A percentile compares a stretch with the other conserved stretches of the same genome.
Evolutionary conservation across 2,113 vertebrate species (phyloP).

Genomic region (Corvus moneduloides): DNA sequence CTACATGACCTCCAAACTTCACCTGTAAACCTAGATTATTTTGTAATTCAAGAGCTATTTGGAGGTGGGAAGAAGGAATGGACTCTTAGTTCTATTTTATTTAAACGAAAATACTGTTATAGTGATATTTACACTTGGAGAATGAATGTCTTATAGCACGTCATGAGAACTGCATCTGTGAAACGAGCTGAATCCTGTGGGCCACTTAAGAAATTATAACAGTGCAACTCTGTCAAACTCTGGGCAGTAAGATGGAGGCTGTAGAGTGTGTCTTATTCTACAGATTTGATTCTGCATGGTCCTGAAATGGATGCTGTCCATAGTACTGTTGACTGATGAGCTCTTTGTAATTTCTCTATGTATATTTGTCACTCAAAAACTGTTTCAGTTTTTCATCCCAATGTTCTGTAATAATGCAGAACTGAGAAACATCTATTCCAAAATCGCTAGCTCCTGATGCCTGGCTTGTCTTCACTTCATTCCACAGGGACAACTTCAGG

Average conservation of each 20-base stretch:
- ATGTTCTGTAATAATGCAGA: background rate
- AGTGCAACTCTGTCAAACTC: background rate
- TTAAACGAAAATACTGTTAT: background rate
- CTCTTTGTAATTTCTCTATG: background rate
- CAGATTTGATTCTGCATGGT: background rate
- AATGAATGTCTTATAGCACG: background rate
- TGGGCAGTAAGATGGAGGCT: background rate
- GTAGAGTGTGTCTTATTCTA: background rate
- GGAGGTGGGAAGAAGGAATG: background rate
- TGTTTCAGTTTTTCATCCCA: background rate
- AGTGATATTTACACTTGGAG: background rate
- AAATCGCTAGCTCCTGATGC: background rate
- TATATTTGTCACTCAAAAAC: background rate
- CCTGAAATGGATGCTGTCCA: background rate
- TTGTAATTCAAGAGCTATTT: background rate
- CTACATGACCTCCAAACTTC: background rate
- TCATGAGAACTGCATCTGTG: background rate
- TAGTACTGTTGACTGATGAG: background rate
- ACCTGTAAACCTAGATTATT: background rate
- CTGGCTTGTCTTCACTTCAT: constrained; percentile 33
- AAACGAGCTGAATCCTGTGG: background rate
- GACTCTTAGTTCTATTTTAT: background rate
- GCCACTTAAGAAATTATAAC: background rate
- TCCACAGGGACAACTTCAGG: constrained; percentile 44
- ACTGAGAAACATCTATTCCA: background rate